phyloP scores from a whole-genome alignment of 1,140 invertebrate species.

The Neomicropteryx cornuta region DNA sequence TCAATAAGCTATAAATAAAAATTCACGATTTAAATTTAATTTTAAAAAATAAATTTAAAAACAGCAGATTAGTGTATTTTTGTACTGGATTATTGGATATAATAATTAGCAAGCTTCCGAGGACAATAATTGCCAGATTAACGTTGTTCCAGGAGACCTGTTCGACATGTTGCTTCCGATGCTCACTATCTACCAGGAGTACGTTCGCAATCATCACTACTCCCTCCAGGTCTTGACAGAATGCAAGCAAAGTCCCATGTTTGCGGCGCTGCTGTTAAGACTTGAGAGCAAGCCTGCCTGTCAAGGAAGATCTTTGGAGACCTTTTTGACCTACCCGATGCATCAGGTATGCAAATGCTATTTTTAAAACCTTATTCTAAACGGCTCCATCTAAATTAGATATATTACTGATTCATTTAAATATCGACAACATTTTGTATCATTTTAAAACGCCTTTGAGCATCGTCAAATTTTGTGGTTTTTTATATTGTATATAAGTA shows the following conservation, averaged over 20 bases:
- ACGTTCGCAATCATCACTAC: constrained; percentile 89
- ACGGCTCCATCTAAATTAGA: background rate
- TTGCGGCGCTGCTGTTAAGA: constrained; percentile 68
- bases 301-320: constrained; percentile 76
- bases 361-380: constrained; percentile 1
- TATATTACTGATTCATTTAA: no score
- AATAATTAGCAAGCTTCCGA: no score
- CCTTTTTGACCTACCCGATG: constrained; percentile 91
- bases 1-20: no score
- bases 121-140: constrained; percentile 21
- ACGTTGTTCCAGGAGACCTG: constrained; percentile 84
- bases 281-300: constrained; percentile 81
- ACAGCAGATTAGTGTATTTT: no score
- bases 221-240: constrained; percentile 89
- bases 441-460: no score
- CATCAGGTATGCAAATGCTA: constrained; percentile 60
- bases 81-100: no score
- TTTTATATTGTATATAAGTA: no score
- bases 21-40: no score
- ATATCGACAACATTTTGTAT: no score
- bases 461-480: no score
- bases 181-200: constrained; percentile 91
- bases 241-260: constrained; percentile 79
- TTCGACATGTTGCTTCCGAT: constrained; percentile 92
- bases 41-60: no score